Conservation (phyloP, 2,888 invertebrate genomes). For the Philereme transversata region DNA sequence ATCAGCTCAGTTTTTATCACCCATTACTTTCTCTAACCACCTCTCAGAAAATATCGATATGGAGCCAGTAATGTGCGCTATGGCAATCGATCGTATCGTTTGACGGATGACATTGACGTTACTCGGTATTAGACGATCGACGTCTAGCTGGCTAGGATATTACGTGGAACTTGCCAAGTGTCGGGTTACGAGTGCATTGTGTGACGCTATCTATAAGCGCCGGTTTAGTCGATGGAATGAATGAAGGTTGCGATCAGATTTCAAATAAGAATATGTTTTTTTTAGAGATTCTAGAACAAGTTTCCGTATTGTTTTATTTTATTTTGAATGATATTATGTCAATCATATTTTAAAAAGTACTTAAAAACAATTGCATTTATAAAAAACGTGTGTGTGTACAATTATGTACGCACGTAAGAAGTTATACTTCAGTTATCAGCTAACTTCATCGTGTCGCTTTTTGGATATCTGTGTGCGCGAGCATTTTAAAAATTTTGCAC, state of each 20-base stretch:
- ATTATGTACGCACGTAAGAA: too few relatives aligned
- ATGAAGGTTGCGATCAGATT: slow-evolving; percentile 24
- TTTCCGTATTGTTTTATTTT: too few relatives aligned
- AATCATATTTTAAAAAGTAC: too few relatives aligned
- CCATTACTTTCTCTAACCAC: slow-evolving; percentile 12
- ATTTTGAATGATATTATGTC: too few relatives aligned
- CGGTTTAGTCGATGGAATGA: slow-evolving; percentile 21
- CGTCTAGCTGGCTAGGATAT: slow-evolving; percentile 62
- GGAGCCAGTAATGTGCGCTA: slow-evolving; percentile 15
- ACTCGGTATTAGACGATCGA: slow-evolving; percentile 25
- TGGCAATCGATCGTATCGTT: slow-evolving; percentile 17
- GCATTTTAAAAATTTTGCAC: too few relatives aligned
- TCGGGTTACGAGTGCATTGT: slow-evolving; percentile 48
- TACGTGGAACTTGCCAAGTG: slow-evolving; percentile 63
- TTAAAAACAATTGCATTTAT: too few relatives aligned
- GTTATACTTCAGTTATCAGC: too few relatives aligned
- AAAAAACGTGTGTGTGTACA: too few relatives aligned
- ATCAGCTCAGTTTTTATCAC: slow-evolving; percentile 19
- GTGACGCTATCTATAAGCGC: slow-evolving; percentile 19
- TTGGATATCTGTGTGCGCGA: too few relatives aligned
- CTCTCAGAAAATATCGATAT: slow-evolving; percentile 10
- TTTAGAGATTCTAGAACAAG: too few relatives aligned
- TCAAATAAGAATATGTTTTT: slow-evolving; percentile 1
- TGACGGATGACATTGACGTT: slow-evolving; percentile 19
- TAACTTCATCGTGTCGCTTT: too few relatives aligned